phyloP scores from a whole-genome alignment of 2,888 invertebrate species.

The Gymnosoma rotundatum region DNA sequence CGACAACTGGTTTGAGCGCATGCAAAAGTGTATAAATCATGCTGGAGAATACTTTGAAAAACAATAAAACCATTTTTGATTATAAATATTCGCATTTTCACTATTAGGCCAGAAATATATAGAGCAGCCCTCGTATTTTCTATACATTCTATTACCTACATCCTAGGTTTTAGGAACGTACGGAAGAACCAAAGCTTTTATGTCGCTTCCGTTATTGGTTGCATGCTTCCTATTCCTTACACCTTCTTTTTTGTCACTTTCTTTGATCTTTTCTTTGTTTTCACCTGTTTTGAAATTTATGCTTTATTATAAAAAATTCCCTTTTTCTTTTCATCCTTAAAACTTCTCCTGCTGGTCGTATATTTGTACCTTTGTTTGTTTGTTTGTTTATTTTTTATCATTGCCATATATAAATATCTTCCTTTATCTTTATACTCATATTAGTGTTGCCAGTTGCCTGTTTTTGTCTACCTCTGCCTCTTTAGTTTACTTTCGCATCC shows the following conservation, averaged over 20 bases:
- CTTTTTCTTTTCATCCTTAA: background rate
- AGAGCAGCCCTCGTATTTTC: no score
- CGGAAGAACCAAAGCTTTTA: no score
- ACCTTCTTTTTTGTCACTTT: slow-evolving; percentile 4
- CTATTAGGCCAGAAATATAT: no score
- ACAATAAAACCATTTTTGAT: no score
- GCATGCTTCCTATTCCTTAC: background rate
- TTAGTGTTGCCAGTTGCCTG: background rate
- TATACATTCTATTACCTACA: no score
- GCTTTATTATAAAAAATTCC: background rate
- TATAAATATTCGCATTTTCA: no score
- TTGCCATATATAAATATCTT: slow-evolving; percentile 1
- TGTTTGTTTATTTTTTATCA: background rate
- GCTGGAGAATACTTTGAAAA: no score
- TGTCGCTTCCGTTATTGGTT: background rate
- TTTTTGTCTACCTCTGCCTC: background rate
- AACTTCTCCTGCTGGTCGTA: no score
- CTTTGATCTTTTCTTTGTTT: slow-evolving; percentile 35
- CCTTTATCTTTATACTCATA: background rate
- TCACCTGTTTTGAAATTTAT: slow-evolving; percentile 10
- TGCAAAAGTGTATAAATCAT: no score
- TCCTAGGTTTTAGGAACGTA: no score
- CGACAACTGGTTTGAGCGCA: no score
- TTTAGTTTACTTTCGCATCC: background rate
- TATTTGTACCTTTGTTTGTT: no score